phyloP scores from a whole-genome alignment of 1,140 invertebrate species.

The Leptonema lineaticorne region DNA sequence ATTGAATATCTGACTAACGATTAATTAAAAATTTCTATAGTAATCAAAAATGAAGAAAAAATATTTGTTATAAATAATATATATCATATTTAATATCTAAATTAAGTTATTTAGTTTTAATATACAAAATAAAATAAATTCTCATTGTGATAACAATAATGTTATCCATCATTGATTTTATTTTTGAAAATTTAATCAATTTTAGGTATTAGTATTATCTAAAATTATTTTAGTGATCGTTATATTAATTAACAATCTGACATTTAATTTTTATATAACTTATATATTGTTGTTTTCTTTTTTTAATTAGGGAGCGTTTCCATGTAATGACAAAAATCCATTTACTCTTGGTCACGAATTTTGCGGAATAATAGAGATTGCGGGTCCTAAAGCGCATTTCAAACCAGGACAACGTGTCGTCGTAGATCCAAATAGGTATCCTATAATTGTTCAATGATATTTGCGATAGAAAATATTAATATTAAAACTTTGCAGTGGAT shows the following conservation, averaged over 20 bases:
- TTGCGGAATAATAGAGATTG: constrained; percentile 60
- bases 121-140: too few species aligned
- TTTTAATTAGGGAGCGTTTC: constrained; percentile 61
- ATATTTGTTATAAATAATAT: too few species aligned
- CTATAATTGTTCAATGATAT: not conserved
- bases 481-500: constrained; percentile 50
- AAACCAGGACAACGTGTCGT: constrained; percentile 66
- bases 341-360: constrained; percentile 72
- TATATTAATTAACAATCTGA: constrained; percentile 22
- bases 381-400: constrained; percentile 59
- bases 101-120: not conserved
- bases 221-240: too few species aligned
- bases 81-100: not conserved
- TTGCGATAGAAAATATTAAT: not conserved
- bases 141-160: too few species aligned
- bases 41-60: too few species aligned
- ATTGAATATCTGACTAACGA: too few species aligned
- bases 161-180: too few species aligned
- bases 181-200: too few species aligned
- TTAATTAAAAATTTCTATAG: too few species aligned
- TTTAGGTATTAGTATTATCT: too few species aligned
- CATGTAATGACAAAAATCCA: constrained; percentile 57
- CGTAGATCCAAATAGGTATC: constrained; percentile 66
- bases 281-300: too few species aligned
- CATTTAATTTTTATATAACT: not conserved